Percentiles rank a stretch among this genome's conserved stretches.
Evolutionary conservation across 2,113 vertebrate species (phyloP).

Genomic region (Ascaphus truei): DNA sequence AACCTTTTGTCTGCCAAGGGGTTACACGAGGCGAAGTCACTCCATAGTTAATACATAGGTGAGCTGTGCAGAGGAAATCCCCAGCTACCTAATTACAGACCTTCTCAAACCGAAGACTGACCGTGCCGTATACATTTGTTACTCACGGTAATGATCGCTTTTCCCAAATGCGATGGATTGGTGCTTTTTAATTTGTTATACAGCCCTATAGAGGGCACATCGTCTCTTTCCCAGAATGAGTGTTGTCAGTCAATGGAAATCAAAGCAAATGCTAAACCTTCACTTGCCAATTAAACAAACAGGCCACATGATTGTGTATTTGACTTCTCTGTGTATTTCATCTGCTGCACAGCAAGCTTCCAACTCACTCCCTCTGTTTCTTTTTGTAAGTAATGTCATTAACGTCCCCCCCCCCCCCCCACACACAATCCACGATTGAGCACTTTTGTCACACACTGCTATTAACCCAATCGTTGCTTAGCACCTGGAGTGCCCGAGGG

Average conservation of each 20-base stretch:
- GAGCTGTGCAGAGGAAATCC: too few relatives aligned
- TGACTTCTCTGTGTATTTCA: neutral
- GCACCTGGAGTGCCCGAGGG: too few relatives aligned
- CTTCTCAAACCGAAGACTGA: neutral
- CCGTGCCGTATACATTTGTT: neutral
- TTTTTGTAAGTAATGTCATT: too few relatives aligned
- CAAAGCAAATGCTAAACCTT: neutral
- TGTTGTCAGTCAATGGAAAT: conserved; percentile 2
- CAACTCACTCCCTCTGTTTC: too few relatives aligned
- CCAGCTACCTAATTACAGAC: neutral
- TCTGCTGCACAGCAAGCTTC: neutral
- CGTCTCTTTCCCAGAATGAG: neutral
- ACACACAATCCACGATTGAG: neutral
- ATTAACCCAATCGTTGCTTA: too few relatives aligned
- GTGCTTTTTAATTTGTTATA: neutral
- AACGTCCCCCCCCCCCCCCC: neutral
- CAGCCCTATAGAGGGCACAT: neutral
- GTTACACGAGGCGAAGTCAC: too few relatives aligned
- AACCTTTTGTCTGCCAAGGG: too few relatives aligned
- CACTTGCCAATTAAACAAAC: neutral
- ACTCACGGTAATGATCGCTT: neutral
- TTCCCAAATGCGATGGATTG: neutral
- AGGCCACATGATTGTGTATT: neutral
- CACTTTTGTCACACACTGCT: neutral
- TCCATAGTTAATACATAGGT: too few relatives aligned